A percentile compares a stretch with the other conserved stretches of the same genome.
phyloP scores from a whole-genome alignment of 1,140 invertebrate genomes.

The Tetragonula clypearis region DNA sequence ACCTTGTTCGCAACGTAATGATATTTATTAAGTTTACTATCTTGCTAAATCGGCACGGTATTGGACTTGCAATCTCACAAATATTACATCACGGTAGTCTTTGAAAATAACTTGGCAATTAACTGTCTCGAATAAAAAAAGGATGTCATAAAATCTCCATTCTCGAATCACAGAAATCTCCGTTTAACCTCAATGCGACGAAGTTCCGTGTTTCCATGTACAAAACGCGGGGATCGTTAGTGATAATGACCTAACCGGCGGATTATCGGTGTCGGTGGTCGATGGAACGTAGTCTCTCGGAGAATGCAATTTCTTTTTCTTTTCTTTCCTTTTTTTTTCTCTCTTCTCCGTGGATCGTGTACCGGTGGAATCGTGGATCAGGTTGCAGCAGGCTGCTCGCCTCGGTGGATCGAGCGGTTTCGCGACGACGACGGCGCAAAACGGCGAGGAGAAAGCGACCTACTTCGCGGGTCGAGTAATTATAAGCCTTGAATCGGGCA shows the following conservation, averaged over 20 bases:
- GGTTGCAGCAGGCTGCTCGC: neutral
- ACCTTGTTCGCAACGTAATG: no score
- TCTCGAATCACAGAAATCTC: neutral
- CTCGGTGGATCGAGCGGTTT: constrained; percentile 61
- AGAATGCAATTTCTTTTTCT: neutral
- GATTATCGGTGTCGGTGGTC: neutral
- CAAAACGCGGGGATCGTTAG: neutral
- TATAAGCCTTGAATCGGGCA: constrained; percentile 79
- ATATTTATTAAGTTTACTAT: no score
- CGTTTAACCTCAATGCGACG: neutral
- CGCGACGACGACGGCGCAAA: constrained; percentile 68
- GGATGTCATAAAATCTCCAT: neutral
- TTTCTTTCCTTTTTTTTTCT: no score
- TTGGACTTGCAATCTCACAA: no score
- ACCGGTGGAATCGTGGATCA: constrained; percentile 33
- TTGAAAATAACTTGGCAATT: no score
- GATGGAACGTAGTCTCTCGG: neutral
- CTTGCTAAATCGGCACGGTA: no score
- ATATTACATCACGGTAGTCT: no score
- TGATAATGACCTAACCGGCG: constrained; percentile 1
- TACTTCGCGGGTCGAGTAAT: constrained; percentile 78
- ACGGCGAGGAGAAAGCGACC: constrained; percentile 79
- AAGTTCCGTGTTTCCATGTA: neutral
- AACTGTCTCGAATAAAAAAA: neutral
- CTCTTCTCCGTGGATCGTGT: constrained; percentile 8